These are phyloP conservation scores for Monodelphis domestica DNA, from an alignment of 2,797 vertebrate species.

Conservation along the genomic window DNA sequence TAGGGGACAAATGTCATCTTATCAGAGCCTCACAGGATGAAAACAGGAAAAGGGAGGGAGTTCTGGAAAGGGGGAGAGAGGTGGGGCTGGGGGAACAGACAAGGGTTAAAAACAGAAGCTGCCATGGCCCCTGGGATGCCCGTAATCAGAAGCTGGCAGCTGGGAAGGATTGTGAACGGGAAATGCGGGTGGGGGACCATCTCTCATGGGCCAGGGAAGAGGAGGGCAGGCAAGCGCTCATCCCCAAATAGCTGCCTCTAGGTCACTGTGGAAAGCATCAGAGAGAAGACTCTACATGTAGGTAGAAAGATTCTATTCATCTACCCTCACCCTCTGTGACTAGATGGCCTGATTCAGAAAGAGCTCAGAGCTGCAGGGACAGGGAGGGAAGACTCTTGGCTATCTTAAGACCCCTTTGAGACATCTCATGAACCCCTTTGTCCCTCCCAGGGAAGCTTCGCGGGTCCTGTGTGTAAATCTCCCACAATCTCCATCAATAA, in stretches of 20 bases:
- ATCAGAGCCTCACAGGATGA: conserved; percentile 80
- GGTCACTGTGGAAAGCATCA: neutral
- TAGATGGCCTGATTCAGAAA: neutral
- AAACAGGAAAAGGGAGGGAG: conserved; percentile 85
- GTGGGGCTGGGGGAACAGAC: conserved; percentile 61
- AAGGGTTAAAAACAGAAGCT: conserved; percentile 57
- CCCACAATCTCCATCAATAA: neutral
- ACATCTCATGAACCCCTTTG: neutral
- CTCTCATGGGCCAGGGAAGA: neutral
- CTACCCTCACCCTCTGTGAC: neutral
- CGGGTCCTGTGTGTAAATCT: neutral
- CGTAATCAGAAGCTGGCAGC: conserved; percentile 72
- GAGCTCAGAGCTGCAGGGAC: neutral
- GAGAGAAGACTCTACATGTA: neutral
- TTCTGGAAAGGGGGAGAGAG: conserved; percentile 58
- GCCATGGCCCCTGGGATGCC: conserved; percentile 43
- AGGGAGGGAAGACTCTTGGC: neutral
- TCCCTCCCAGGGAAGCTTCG: neutral
- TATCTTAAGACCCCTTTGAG: neutral
- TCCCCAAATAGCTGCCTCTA: neutral
- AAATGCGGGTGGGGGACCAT: conserved; percentile 18
- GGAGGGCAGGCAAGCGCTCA: neutral
- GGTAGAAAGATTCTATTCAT: neutral
- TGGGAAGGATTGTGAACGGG: conserved; percentile 40
- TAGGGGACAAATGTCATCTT: conserved; percentile 75